Evolutionary conservation across 2,797 vertebrate species (phyloP), one percentile per base, ranked within the genome.

Genomic region (Remorina albescens): DNA sequence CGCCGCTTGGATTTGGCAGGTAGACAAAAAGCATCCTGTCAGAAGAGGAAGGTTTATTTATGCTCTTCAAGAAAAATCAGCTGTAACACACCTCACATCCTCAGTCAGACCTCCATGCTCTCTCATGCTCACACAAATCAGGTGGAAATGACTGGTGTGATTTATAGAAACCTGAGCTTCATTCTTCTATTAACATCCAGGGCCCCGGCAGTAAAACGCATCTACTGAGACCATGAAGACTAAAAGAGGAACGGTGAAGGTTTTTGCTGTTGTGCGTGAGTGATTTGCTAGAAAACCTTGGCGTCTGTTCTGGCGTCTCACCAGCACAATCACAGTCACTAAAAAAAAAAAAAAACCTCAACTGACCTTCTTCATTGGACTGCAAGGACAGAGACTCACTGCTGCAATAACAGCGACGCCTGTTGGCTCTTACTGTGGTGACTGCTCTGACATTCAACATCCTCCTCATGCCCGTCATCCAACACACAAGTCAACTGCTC

Each of bases 351-450:
- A 28, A 0, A 42, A 42, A 61, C 69, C 74, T 46, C 7, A 61
- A 39, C 62, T 89, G 91, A 92, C 91, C 91, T 92, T 92, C 89
- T 51, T 53, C 71, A 25, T 65, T 49, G 64, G 64, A 71, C 86
- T 71, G 83, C 90, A 92, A 92, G 92, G 92, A 87, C 91, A 76
- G 59, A 49, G 59, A 49, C 78, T 80, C 63, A 37, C 65, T 58
- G 12, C 83, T 81, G 87, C 82, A 84, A 69, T 76, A 91, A 92
- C 85, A 91, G 90, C 90, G 91, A 85, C 91, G 69, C 89, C 92
- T 91, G 80, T 90, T 77, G 92, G 90, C 53, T 70, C 23, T 21
- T 23, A 34, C 16, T 8, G 7, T 21, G 28, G 55, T 51, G 71
- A 68, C 67, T 69, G 63, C 30, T 26, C 60, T 57, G 55, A 68